Evolutionary conservation across 2,888 invertebrate species (phyloP).

Genomic region (Mallateleia sp.): DNA sequence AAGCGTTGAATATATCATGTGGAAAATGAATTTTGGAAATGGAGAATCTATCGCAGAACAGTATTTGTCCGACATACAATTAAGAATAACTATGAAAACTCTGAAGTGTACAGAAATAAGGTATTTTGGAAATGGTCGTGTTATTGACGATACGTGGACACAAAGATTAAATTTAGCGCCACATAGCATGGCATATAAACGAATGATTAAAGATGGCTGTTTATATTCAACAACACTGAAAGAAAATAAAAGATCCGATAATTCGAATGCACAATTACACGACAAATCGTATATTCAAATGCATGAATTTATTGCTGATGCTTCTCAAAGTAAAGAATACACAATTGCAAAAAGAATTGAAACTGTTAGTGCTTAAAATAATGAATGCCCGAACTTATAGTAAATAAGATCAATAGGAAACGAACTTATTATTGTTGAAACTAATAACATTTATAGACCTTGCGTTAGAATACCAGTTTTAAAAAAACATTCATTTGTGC

Average conservation of each 20-base stretch:
- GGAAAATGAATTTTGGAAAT: neutral
- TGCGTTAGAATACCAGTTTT: neutral
- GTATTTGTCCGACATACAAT: neutral
- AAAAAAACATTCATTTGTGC: no score
- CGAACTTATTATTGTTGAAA: neutral
- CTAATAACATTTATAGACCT: neutral
- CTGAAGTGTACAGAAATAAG: neutral
- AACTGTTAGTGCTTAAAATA: neutral
- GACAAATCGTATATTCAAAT: constrained; percentile 1
- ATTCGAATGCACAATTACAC: neutral
- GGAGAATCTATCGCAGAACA: neutral
- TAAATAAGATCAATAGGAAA: neutral
- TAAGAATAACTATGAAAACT: neutral
- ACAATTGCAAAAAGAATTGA: neutral
- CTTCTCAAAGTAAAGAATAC: neutral
- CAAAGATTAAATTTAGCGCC: neutral
- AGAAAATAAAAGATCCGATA: neutral
- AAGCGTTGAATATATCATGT: neutral
- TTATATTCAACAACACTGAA: neutral
- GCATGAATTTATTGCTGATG: constrained; percentile 1
- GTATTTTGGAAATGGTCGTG: constrained; percentile 12
- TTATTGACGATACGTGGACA: no score
- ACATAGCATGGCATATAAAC: neutral
- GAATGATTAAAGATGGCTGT: constrained; percentile 19
- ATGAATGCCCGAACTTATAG: neutral